A percentile compares a stretch with the other conserved stretches of the same genome.
phyloP scores from a whole-genome alignment of 2,797 vertebrate genomes.

The Argentina silus region DNA sequence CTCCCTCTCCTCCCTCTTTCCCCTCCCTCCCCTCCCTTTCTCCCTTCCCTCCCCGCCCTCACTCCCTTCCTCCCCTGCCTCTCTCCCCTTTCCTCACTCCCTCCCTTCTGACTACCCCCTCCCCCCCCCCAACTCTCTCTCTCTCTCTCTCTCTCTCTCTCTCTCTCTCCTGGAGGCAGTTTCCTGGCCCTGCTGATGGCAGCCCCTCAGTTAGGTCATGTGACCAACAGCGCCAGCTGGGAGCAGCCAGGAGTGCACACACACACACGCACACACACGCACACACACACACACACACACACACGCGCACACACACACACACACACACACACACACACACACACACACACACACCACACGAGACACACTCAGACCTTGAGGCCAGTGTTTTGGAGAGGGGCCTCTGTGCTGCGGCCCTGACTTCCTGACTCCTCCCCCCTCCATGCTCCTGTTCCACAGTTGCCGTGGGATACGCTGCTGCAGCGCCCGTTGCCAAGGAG shows the following conservation, averaged over 20 bases:
- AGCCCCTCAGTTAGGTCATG: slow-evolving; percentile 73
- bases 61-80: slow-evolving; percentile 51
- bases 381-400: slow-evolving; percentile 79
- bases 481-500: slow-evolving; percentile 85
- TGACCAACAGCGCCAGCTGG: slow-evolving; percentile 76
- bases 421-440: slow-evolving; percentile 81
- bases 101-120: slow-evolving; percentile 47
- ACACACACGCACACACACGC: slow-evolving; percentile 16
- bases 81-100: slow-evolving; percentile 19
- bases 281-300: slow-evolving; percentile 11
- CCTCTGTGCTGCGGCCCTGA: slow-evolving; percentile 79
- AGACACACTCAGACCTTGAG: slow-evolving; percentile 71
- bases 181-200: slow-evolving; percentile 84
- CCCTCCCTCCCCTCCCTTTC: slow-evolving; percentile 48
- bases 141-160: slow-evolving; percentile 43
- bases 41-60: slow-evolving; percentile 46
- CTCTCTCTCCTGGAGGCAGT: slow-evolving; percentile 78
- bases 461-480: slow-evolving; percentile 86
- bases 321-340: neutral
- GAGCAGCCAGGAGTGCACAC: slow-evolving; percentile 62
- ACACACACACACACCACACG: neutral
- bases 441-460: slow-evolving; percentile 81
- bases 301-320: slow-evolving; percentile 12
- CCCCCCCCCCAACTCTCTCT: slow-evolving; percentile 49
- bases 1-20: slow-evolving; percentile 23